These are phyloP conservation scores for Villa cingulata DNA, from an alignment of 2,888 invertebrate genomes.

Conservation along the genomic window DNA sequence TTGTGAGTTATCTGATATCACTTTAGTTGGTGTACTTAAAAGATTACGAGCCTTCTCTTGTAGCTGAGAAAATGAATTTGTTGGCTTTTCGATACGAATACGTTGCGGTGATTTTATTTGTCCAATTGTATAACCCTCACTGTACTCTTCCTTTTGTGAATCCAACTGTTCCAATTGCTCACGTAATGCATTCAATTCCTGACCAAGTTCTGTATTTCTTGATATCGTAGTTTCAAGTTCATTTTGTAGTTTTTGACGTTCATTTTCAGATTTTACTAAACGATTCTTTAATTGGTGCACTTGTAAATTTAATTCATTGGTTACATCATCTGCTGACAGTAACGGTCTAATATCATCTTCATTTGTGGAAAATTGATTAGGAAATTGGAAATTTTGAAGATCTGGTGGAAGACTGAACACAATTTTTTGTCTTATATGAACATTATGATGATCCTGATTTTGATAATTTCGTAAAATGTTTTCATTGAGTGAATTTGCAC, in stretches of 20 bases:
- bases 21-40: slow-evolving; percentile 24
- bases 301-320: slow-evolving; percentile 37
- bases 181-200: slow-evolving; percentile 35
- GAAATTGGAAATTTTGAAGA: slow-evolving; percentile 23
- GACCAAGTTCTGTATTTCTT: slow-evolving; percentile 43
- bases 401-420: slow-evolving; percentile 26
- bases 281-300: slow-evolving; percentile 44
- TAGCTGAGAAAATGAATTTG: slow-evolving; percentile 28
- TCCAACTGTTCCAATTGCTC: slow-evolving; percentile 35
- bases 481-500: slow-evolving; percentile 31
- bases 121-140: slow-evolving; percentile 40
- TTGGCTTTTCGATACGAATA: slow-evolving; percentile 19
- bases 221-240: slow-evolving; percentile 47
- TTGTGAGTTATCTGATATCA: slow-evolving; percentile 16
- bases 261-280: slow-evolving; percentile 33
- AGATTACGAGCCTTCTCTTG: slow-evolving; percentile 32
- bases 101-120: slow-evolving; percentile 24
- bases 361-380: slow-evolving; percentile 11
- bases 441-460: slow-evolving; percentile 10
- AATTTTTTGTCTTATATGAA: slow-evolving; percentile 7
- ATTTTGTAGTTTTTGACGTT: slow-evolving; percentile 39
- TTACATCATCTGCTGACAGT: slow-evolving; percentile 8
- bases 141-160: slow-evolving; percentile 38
- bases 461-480: slow-evolving; percentile 16
- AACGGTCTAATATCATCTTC: slow-evolving; percentile 14